Conservation (phyloP, 2,888 invertebrate genomes). For the Diarsia brunnea region DNA sequence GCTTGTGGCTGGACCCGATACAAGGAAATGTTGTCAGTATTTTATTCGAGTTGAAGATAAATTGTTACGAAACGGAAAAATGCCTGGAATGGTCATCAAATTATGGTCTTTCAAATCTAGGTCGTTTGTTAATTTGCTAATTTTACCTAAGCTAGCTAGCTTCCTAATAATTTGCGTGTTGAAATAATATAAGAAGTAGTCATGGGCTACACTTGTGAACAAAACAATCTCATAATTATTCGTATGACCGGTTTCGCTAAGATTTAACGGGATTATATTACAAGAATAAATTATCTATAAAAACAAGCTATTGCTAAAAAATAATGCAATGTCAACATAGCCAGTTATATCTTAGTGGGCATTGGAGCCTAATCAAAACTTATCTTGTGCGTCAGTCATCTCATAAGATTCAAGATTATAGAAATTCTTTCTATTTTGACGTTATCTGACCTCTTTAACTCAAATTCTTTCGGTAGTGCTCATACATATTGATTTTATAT, state of each 20-base stretch:
- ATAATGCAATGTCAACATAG: not conserved
- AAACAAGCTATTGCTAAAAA: not conserved
- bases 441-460: not conserved
- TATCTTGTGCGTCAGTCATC: slow-evolving; percentile 6
- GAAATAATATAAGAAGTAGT: not conserved
- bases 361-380: slow-evolving; percentile 6
- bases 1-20: slow-evolving; percentile 18
- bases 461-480: not conserved
- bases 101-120: not conserved
- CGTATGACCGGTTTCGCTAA: not conserved
- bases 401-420: not conserved
- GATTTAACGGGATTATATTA: not conserved
- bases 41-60: slow-evolving; percentile 20
- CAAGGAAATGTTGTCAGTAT: slow-evolving; percentile 28
- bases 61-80: slow-evolving; percentile 31
- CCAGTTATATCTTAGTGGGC: not conserved
- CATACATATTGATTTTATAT: not conserved
- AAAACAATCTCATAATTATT: not conserved
- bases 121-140: not conserved
- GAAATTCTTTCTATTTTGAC: not conserved
- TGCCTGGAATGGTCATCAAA: slow-evolving; percentile 17
- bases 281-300: not conserved
- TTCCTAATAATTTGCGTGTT: not conserved
- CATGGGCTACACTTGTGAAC: not conserved
- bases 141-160: not conserved